Evolutionary conservation across 2,113 vertebrate genomes (phyloP), one percentile per base, ranked within the genome.

Genomic region (Coptodon bakossiorum): DNA sequence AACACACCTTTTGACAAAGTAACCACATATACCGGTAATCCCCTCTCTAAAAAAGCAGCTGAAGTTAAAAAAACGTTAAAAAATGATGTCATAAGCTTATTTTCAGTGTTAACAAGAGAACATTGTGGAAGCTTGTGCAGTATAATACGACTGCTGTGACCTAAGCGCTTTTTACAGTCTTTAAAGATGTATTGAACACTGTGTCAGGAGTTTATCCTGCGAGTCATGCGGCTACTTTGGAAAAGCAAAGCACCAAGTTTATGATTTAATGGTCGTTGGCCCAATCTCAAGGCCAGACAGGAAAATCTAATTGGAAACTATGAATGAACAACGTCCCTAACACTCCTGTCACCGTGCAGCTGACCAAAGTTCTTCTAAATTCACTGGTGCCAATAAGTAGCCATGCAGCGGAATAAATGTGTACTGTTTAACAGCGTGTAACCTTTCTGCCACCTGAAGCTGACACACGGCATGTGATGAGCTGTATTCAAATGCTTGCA

Each of bases 41-140:
- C 90, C 90, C 86, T 91, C 52, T 80, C 53, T 84, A 52, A 90
- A 81, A 95, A 94, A 93, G 57, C 88, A 93, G 83, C 81, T 83
- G 92, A 90, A 93, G 91, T 92, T 38, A 68, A 68, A 38, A 3
- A 68, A 68, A 38, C 13, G 4, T 38, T 66, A 68, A 85, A 90
- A 87, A 54, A 22, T 95, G 94, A 95, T 92, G 92, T 96, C 95
- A 96, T 91, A 1, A 29, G 61, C 81, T 80, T 79, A 43, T 36
- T 83, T 79, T 88, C 59, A 52, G 31, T 40, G 36, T 80, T 82
- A 93, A 94, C 82, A 93, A 91, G 86, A 59, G 82, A 63, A 61
- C 88, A 88, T 90, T 93, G 91, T 94, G 43, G 88, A 86, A 73
- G 68, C 82, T 90, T 7, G 17, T 27, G 4, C 45, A 90, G 59